phyloP scores from a whole-genome alignment of 2,113 vertebrate genomes.

The Corvus moneduloides region DNA sequence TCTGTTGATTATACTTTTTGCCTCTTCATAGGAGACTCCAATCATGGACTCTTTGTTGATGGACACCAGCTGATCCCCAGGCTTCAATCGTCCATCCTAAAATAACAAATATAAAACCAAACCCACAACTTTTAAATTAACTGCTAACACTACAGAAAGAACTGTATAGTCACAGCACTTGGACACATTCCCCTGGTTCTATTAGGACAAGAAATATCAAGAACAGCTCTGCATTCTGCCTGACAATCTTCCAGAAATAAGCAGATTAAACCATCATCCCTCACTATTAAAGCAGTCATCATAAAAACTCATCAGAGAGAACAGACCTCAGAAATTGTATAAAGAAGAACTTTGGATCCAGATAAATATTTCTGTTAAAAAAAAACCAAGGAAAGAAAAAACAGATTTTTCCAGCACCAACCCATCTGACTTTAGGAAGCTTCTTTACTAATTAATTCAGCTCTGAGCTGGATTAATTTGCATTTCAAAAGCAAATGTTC shows the following conservation, averaged over 20 bases:
- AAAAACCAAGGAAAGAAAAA: background rate
- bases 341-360: background rate
- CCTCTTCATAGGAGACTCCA: slow-evolving; percentile 90
- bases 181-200: background rate
- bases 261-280: background rate
- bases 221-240: background rate
- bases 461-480: slow-evolving; percentile 15
- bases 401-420: background rate
- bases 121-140: background rate
- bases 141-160: background rate
- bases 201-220: background rate
- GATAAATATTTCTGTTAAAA: background rate
- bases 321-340: background rate
- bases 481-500: slow-evolving; percentile 9
- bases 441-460: slow-evolving; percentile 19
- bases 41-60: slow-evolving; percentile 93
- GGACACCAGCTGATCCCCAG: slow-evolving; percentile 92
- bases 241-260: background rate
- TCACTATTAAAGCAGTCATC: background rate
- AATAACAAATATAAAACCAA: background rate
- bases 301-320: background rate
- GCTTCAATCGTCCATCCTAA: slow-evolving; percentile 89
- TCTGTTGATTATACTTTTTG: slow-evolving; percentile 81
- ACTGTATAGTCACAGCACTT: background rate
- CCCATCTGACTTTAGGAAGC: background rate